A percentile compares a stretch with the other conserved stretches of the same genome.
These are phyloP conservation scores for Dicyrtoma fusca DNA, from an alignment of 2,888 invertebrate genomes.

Conservation along the genomic window DNA sequence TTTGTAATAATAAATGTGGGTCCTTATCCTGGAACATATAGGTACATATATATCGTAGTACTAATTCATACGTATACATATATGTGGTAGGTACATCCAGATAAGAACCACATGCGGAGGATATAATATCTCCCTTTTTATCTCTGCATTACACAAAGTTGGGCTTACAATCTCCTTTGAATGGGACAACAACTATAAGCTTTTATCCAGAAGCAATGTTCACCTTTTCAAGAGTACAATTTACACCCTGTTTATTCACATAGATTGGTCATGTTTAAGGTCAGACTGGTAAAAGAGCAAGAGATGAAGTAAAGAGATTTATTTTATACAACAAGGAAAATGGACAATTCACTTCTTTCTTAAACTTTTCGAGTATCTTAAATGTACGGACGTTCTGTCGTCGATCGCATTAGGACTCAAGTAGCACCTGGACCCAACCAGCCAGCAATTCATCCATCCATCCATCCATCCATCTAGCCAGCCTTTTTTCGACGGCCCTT, in stretches of 20 bases:
- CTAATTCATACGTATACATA: no score
- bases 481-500: no score
- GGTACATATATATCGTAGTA: no score
- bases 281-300: conserved; percentile 24
- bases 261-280: conserved; percentile 14
- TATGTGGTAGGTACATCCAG: no score
- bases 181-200: neutral
- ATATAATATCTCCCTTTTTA: no score
- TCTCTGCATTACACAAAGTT: neutral
- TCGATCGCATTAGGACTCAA: no score
- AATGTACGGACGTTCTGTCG: no score
- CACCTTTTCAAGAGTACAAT: conserved; percentile 4
- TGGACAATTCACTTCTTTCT: neutral
- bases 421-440: neutral
- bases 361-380: no score
- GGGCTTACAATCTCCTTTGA: neutral
- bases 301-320: conserved; percentile 25
- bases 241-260: conserved; percentile 21
- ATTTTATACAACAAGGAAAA: conserved; percentile 17
- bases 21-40: no score
- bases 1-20: no score
- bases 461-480: neutral
- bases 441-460: no score
- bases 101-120: no score
- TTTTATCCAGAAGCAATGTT: neutral